Base-by-base conservation (phyloP, 2,113 vertebrate species). In the Cercocebus atys region DNA sequence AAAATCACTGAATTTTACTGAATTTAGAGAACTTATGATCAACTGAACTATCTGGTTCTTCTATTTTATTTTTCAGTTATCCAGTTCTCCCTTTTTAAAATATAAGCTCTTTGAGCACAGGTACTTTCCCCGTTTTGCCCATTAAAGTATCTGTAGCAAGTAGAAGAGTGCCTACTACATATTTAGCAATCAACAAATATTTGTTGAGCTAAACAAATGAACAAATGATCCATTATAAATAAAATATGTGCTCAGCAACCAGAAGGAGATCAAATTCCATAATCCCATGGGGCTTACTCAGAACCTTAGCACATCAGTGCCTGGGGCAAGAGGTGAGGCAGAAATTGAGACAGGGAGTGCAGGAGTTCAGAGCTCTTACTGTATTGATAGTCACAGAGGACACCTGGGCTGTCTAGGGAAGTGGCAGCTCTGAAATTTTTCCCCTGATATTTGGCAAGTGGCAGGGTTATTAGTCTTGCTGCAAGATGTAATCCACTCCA, bases 11-110 rank as follows among this genome's bases (percentile, higher is more conserved):
- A 90, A 61, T 64, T 70, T 92, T 94, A 83, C 47, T 85, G 66
- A 96, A 92, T 94, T 87, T 40, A 40, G 52, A 80, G 45, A 27
- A 85, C 27, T 94, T 94, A 35, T 2, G 61, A 90, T 80, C 35
- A 84, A 45, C 35, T 43, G 23, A 92, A 81, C 32, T 47, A 64
- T 20, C 84, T 82, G 27, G 61, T 59, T 68, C 45, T 47, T 90
- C 66, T 16, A 32, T 50, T 92, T 61, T 57, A 5, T 68, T 82
- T 40, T 50, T 95, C 81, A 86, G 92, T 38, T 68, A 20, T 82
- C 16, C 6, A 30, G 20, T 35, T 75, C 45, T 93, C 35, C 23
- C 57, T 80, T 18, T 79, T 57, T 80, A 85, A 83, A 93, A 93
- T 18, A 83, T 2, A 81, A 86, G 20, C 20, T 81, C 61, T 52